Percentiles rank a stretch among this genome's conserved stretches.
Evolutionary conservation across 1,140 invertebrate species (phyloP).

Genomic region (Drosophila miranda): DNA sequence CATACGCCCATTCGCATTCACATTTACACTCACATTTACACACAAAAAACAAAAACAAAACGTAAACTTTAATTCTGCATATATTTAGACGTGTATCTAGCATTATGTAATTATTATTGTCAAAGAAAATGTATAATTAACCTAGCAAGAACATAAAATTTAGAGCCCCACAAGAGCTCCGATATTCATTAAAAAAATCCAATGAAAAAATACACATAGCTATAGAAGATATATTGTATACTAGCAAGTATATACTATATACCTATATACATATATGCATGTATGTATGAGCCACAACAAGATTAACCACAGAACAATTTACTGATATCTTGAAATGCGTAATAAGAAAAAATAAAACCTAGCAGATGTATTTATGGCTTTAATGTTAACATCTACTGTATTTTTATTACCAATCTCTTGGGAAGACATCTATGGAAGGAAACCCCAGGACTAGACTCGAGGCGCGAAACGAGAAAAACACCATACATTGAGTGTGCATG

Average conservation of each 20-base stretch:
- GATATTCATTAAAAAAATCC: constrained; percentile 44
- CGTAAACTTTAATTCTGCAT: constrained; percentile 41
- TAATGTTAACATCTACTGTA: constrained; percentile 51
- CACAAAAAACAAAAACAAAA: too few relatives aligned
- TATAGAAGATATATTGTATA: constrained; percentile 21
- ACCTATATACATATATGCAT: constrained; percentile 21
- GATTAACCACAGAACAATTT: constrained; percentile 48
- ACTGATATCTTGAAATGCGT: constrained; percentile 60
- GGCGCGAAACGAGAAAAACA: too few relatives aligned
- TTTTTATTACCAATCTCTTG: constrained; percentile 1
- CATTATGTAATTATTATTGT: constrained; percentile 76
- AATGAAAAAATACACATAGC: constrained; percentile 25
- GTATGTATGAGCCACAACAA: constrained; percentile 40
- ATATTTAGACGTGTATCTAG: constrained; percentile 53
- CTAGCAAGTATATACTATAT: constrained; percentile 10
- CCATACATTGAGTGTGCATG: too few relatives aligned
- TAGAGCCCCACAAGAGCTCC: constrained; percentile 50
- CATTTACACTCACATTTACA: constrained; percentile 11
- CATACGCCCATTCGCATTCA: constrained; percentile 18
- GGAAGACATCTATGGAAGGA: neutral
- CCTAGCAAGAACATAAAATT: constrained; percentile 66
- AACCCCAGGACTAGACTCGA: too few relatives aligned
- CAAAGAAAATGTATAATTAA: constrained; percentile 72
- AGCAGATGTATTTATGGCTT: constrained; percentile 75
- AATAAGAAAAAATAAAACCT: constrained; percentile 72